Conservation (phyloP, 2,888 invertebrate species). For the Cryptus armator region DNA sequence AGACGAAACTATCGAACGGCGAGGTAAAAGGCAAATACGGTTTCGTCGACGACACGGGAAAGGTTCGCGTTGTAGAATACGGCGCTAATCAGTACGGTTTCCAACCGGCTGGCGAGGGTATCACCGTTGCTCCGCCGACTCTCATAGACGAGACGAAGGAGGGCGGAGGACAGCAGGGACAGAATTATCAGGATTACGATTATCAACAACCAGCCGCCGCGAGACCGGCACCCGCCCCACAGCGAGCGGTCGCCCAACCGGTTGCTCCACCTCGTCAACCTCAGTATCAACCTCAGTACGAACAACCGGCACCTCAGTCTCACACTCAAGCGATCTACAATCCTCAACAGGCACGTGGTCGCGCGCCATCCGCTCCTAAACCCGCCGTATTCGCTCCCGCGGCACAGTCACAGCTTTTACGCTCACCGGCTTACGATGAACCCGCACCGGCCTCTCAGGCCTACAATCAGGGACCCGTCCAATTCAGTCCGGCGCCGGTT, state of each 20-base stretch:
- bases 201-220: slow-evolving; percentile 69
- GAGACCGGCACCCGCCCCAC: slow-evolving; percentile 71
- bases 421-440: slow-evolving; percentile 75
- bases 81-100: slow-evolving; percentile 95
- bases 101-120: slow-evolving; percentile 94
- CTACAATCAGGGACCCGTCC: slow-evolving; percentile 82
- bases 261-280: slow-evolving; percentile 62
- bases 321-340: slow-evolving; percentile 81
- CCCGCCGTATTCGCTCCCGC: slow-evolving; percentile 78
- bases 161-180: slow-evolving; percentile 68
- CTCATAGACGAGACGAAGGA: slow-evolving; percentile 85
- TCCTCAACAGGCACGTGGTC: slow-evolving; percentile 69
- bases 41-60: slow-evolving; percentile 93
- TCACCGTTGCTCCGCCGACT: slow-evolving; percentile 89
- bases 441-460: slow-evolving; percentile 77
- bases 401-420: slow-evolving; percentile 74
- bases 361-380: slow-evolving; percentile 71
- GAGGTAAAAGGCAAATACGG: slow-evolving; percentile 97
- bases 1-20: slow-evolving; percentile 92
- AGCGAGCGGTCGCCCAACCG: slow-evolving; percentile 64
- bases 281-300: slow-evolving; percentile 71
- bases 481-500: slow-evolving; percentile 81
- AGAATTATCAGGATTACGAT: slow-evolving; percentile 78
- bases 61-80: slow-evolving; percentile 94
- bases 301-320: slow-evolving; percentile 68